phyloP scores from a whole-genome alignment of 1,140 invertebrate genomes.

The Trichonephila inaurata region DNA sequence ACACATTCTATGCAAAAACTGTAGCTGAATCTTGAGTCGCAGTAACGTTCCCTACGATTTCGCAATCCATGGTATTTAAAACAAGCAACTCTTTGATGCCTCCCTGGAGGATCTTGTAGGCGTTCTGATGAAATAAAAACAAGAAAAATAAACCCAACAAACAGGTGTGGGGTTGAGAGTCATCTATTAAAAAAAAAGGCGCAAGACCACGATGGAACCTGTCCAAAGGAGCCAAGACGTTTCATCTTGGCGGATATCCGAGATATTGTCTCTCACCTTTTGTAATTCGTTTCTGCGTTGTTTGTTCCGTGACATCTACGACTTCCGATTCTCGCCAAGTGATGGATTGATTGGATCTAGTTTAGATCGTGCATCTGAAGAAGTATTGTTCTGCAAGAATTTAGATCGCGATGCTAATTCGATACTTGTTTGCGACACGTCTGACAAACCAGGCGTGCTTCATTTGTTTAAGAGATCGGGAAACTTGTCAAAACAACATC shows the following conservation, averaged over 20 bases:
- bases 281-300: background rate
- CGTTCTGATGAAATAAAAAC: background rate
- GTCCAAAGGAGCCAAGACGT: background rate
- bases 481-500: too few relatives aligned
- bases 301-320: background rate
- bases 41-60: too few relatives aligned
- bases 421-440: background rate
- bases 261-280: conserved; percentile 21
- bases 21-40: too few relatives aligned
- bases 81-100: conserved; percentile 13
- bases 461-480: too few relatives aligned
- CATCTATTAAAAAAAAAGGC: background rate
- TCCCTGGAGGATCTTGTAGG: background rate
- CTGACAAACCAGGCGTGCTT: too few relatives aligned
- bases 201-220: background rate
- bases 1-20: too few relatives aligned
- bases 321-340: background rate
- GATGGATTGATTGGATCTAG: background rate
- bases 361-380: background rate
- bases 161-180: background rate
- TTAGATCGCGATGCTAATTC: background rate
- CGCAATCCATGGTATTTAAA: background rate
- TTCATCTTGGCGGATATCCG: background rate
- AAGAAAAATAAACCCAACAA: background rate
- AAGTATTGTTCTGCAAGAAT: background rate